Percentiles rank a stretch among this genome's conserved stretches.
Evolutionary conservation across 2,888 invertebrate species (phyloP).

Genomic region (Mimumesa dahlbomi): DNA sequence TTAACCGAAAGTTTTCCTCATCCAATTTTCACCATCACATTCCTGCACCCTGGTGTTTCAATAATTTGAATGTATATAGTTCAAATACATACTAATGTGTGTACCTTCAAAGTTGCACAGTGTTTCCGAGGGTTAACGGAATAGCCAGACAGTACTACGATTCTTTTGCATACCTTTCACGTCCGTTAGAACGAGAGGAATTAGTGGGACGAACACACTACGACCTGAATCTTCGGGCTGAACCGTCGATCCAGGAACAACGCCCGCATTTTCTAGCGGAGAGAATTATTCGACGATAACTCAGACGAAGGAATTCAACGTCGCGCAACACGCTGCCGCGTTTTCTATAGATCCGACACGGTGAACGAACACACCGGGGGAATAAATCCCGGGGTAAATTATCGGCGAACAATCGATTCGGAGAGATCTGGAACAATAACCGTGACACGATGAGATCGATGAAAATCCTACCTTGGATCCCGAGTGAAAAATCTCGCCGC

Average conservation of each 20-base stretch:
- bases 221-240: slow-evolving; percentile 8
- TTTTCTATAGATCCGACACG: slow-evolving; percentile 57
- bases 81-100: too few species aligned
- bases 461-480: neutral
- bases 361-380: slow-evolving; percentile 40
- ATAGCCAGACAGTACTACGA: too few species aligned
- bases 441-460: slow-evolving; percentile 13
- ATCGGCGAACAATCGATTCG: slow-evolving; percentile 41
- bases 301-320: neutral
- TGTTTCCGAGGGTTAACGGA: too few species aligned
- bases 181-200: neutral
- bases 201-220: neutral
- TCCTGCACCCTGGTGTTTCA: too few species aligned
- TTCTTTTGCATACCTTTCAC: too few species aligned
- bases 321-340: neutral
- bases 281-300: slow-evolving; percentile 28
- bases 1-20: too few species aligned
- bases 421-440: slow-evolving; percentile 37
- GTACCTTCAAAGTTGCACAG: too few species aligned
- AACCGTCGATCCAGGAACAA: slow-evolving; percentile 25
- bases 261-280: slow-evolving; percentile 29
- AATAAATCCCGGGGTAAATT: slow-evolving; percentile 44
- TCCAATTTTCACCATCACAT: too few species aligned
- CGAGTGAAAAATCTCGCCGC: neutral
- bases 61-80: too few species aligned